A percentile compares a stretch with the other conserved stretches of the same genome.
phyloP scores from a whole-genome alignment of 2,888 invertebrate genomes.

The Coenonympha arcania region DNA sequence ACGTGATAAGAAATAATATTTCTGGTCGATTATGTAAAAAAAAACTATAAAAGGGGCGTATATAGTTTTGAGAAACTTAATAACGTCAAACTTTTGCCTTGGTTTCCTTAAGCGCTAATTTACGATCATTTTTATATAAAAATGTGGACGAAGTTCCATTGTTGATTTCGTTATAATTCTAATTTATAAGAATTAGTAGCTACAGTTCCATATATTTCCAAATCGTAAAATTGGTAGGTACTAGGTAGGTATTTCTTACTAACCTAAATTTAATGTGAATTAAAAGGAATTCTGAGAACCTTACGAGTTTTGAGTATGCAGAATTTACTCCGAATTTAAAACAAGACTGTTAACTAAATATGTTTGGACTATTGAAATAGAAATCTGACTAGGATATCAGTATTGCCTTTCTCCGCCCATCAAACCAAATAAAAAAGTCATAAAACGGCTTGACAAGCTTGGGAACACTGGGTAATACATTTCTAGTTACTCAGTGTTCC shows the following conservation, averaged over 20 bases:
- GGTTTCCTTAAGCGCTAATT: neutral
- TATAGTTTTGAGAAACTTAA: neutral
- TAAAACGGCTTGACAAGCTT: constrained; percentile 66
- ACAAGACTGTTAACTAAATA: constrained; percentile 3
- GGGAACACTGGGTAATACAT: constrained; percentile 63
- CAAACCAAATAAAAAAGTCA: constrained; percentile 69
- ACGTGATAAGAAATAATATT: constrained; percentile 33
- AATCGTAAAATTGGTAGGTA: no score
- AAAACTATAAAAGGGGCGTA: neutral
- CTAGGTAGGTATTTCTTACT: no score
- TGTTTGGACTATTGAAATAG: constrained; percentile 15
- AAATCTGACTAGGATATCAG: constrained; percentile 60
- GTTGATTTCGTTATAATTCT: neutral
- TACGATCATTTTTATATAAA: neutral
- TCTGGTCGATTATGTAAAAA: neutral
- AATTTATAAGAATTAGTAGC: neutral
- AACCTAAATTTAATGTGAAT: no score
- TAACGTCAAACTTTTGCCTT: neutral
- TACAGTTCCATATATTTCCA: neutral
- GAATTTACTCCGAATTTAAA: neutral
- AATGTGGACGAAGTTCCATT: neutral
- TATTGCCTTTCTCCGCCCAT: constrained; percentile 65
- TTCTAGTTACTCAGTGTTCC: no score
- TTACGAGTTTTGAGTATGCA: no score
- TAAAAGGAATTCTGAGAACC: no score